Percentiles rank a stretch among this genome's conserved stretches.
phyloP scores from a whole-genome alignment of 2,113 vertebrate species.

The Calidris pygmaea region DNA sequence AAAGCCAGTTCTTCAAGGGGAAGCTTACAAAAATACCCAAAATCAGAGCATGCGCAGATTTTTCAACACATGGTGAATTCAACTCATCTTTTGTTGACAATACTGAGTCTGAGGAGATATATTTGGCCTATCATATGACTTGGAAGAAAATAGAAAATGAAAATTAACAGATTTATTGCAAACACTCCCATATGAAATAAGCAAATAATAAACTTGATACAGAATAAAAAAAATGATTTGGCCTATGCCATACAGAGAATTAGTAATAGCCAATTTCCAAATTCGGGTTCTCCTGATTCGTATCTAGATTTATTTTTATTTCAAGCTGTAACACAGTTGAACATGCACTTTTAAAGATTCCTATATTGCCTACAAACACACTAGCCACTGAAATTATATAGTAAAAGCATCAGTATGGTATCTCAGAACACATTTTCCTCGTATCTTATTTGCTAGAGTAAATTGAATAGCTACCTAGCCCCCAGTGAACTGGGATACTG shows the following conservation, averaged over 20 bases:
- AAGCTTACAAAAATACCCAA: background rate
- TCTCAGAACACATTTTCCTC: slow-evolving; percentile 27
- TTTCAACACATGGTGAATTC: background rate
- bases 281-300: background rate
- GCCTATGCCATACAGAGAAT: background rate
- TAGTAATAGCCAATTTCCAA: background rate
- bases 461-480: background rate
- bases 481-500: background rate
- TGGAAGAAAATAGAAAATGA: background rate
- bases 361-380: background rate
- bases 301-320: background rate
- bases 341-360: background rate
- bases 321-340: background rate
- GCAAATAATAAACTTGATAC: background rate
- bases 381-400: background rate
- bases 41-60: background rate
- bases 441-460: background rate
- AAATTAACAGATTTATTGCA: background rate
- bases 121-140: background rate
- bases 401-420: background rate
- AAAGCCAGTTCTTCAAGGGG: background rate
- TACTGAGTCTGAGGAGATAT: background rate
- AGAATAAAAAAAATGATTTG: background rate
- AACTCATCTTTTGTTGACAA: background rate
- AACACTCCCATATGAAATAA: background rate